Conservation (phyloP, 1,140 invertebrate species). For the Yoshiicerus persimilis region DNA sequence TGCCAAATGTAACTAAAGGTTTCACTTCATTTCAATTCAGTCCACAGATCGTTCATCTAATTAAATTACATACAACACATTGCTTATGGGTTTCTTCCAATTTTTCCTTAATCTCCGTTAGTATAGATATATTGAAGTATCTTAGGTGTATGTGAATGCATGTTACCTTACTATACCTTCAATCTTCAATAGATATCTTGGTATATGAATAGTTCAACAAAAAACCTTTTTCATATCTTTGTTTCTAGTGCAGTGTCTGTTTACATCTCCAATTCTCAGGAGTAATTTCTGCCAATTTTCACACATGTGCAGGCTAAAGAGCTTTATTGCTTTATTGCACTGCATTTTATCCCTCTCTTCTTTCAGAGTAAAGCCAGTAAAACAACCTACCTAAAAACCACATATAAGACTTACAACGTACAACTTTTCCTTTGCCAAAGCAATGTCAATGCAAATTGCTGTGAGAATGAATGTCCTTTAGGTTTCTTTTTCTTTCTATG, state of each 20-base stretch:
- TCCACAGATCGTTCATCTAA: background rate
- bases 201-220: background rate
- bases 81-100: background rate
- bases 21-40: background rate
- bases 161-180: background rate
- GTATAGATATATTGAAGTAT: background rate
- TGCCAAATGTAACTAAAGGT: too few species aligned
- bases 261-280: background rate
- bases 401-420: background rate
- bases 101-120: background rate
- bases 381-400: background rate
- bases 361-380: background rate
- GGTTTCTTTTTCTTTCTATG: too few species aligned
- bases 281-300: background rate
- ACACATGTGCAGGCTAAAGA: background rate
- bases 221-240: background rate
- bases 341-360: background rate
- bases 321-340: slow-evolving; percentile 7
- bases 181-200: background rate
- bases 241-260: background rate
- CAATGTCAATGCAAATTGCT: background rate
- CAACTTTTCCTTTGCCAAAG: background rate
- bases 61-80: background rate
- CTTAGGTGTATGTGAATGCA: background rate
- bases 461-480: background rate